Evolutionary conservation across 2,888 invertebrate species (phyloP), one percentile per base, ranked within the genome.

Genomic region (Caenorhabditis becei): DNA sequence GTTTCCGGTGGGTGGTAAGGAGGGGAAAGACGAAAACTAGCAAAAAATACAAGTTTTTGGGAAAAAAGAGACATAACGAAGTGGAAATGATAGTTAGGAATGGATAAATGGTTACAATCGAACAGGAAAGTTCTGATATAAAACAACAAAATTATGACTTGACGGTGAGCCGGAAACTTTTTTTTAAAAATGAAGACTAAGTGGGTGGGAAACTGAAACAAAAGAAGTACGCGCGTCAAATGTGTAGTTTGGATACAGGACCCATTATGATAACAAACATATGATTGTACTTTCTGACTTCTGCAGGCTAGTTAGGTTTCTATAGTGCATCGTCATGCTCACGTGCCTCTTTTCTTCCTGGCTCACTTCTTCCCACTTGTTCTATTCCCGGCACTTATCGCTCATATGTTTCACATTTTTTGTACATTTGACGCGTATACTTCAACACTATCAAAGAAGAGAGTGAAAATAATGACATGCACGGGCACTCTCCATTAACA

Each of bases 261-360:
- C 58, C 56, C 41, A 65, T 66, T 23, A 49, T n/a, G 66, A 75
- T 66, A 75, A 58, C 58, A 66, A 74, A 66, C 75, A 75, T 61
- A 75, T 75, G 75, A 75, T 66, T 61, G 61, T 41, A 66, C 66
- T 66, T 58, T 56, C 20, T 75, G 75, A 75, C 75, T 75, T 75
- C 35, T 74, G 63, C 74, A 54, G 18, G 66, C 61, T 23, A 23
- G 61, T 53, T 14, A 41, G 14, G 41, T 47, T 47, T 20, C 47
- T 47, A 47, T n/a, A 18, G 7, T 35, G 35, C 10, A 8, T 32
- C 37, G 32, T 37, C 56, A 26, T 61, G 59, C 26, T 70, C 51
- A 26, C 49, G 49, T 63, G 47, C 44, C 28, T 28, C 14, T 14
- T 23, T 41, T 63, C 41, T 4, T 28, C 49, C 58, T 65, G 63